phyloP scores from a whole-genome alignment of 2,888 invertebrate species.

The Nasonia oneida region DNA sequence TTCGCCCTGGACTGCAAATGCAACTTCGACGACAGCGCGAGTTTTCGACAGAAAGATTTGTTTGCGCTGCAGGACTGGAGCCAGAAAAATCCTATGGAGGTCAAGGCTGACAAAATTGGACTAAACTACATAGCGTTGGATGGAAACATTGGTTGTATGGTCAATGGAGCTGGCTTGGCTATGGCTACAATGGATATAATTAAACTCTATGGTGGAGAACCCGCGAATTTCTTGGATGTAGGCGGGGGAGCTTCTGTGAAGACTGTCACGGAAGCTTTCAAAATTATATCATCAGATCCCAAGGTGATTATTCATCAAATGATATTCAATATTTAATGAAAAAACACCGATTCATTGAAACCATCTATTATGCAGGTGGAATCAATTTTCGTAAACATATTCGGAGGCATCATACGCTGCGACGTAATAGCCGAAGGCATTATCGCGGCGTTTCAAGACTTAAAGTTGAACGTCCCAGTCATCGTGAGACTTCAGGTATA shows the following conservation, averaged over 20 bases:
- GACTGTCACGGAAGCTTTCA: slow-evolving; percentile 82
- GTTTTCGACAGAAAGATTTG: slow-evolving; percentile 81
- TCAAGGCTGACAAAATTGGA: slow-evolving; percentile 80
- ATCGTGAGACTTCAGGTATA: slow-evolving; percentile 81
- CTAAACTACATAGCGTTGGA: slow-evolving; percentile 83
- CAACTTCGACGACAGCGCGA: slow-evolving; percentile 83
- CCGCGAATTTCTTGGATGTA: slow-evolving; percentile 84
- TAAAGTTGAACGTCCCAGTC: slow-evolving; percentile 81
- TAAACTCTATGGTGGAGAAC: slow-evolving; percentile 82
- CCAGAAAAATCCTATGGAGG: slow-evolving; percentile 82
- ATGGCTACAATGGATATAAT: slow-evolving; percentile 86
- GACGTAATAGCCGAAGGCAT: slow-evolving; percentile 83
- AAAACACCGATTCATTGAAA: background rate
- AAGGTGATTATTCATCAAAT: slow-evolving; percentile 73
- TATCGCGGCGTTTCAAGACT: slow-evolving; percentile 81
- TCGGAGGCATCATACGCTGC: slow-evolving; percentile 84
- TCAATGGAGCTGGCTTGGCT: slow-evolving; percentile 83
- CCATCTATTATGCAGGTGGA: slow-evolving; percentile 78
- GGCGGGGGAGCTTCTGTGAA: slow-evolving; percentile 82
- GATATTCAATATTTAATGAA: background rate
- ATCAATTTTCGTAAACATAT: slow-evolving; percentile 83
- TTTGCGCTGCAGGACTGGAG: slow-evolving; percentile 80
- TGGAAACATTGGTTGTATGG: slow-evolving; percentile 83
- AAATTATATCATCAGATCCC: slow-evolving; percentile 82
- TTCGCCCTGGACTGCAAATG: slow-evolving; percentile 83